Evolutionary conservation across 2,888 invertebrate species (phyloP).

Genomic region (Eupelmus urozonus): DNA sequence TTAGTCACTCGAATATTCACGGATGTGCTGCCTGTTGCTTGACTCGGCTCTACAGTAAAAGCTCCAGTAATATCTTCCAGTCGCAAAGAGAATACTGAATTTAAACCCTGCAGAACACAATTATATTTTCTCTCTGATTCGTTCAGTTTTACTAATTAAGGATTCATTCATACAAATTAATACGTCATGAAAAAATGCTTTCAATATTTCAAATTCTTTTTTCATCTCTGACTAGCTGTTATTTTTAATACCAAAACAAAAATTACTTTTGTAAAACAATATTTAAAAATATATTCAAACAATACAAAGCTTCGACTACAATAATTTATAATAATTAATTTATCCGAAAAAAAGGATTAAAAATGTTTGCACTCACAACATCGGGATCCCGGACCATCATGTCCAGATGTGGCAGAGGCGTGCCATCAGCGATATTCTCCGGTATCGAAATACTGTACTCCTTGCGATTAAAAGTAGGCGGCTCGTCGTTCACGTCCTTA

Average conservation of each 20-base stretch:
- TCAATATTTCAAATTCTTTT: background rate
- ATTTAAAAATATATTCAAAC: background rate
- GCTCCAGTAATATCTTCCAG: constrained; percentile 89
- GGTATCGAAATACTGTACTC: constrained; percentile 90
- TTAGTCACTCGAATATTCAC: constrained; percentile 90
- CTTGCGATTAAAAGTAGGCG: constrained; percentile 88
- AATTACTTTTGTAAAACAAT: too few species aligned
- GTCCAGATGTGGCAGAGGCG: constrained; percentile 88
- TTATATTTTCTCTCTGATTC: constrained; percentile 36
- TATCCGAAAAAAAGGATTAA: constrained; percentile 5
- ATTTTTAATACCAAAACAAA: too few species aligned
- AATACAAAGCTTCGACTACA: background rate
- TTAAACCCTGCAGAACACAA: constrained; percentile 83
- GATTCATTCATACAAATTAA: constrained; percentile 2
- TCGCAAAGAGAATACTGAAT: constrained; percentile 89
- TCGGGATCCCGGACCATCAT: constrained; percentile 93
- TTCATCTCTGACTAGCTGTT: too few species aligned
- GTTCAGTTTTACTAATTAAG: background rate
- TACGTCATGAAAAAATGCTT: too few species aligned
- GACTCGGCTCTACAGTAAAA: constrained; percentile 89
- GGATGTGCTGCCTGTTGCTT: constrained; percentile 88
- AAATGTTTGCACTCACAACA: constrained; percentile 81
- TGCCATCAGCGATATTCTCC: constrained; percentile 89
- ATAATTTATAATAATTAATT: too few species aligned
- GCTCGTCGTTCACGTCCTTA: constrained; percentile 93